These are phyloP conservation scores for Mesitornis unicolor DNA, from an alignment of 2,113 vertebrate species.

Conservation along the genomic window DNA sequence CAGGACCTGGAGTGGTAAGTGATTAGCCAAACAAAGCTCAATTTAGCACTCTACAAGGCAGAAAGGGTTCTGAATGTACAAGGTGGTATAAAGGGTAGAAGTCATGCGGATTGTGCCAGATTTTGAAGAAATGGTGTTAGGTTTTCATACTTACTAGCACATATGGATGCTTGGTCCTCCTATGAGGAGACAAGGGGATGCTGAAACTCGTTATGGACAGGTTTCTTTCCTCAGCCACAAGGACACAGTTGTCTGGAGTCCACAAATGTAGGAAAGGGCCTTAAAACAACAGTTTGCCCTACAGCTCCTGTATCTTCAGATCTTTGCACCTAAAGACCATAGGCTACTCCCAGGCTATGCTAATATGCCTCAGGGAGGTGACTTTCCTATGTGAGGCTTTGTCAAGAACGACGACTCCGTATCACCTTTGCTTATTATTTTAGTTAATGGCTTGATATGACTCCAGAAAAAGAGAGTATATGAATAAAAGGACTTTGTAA, in stretches of 20 bases:
- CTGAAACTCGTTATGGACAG: background rate
- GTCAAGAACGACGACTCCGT: background rate
- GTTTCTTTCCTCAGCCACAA: background rate
- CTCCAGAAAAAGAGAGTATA: background rate
- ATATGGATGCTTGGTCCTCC: background rate
- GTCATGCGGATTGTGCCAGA: background rate
- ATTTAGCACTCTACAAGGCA: background rate
- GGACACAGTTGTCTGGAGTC: background rate
- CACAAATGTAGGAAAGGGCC: background rate
- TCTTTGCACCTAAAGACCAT: background rate
- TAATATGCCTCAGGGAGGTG: background rate
- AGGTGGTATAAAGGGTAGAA: background rate
- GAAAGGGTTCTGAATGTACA: background rate
- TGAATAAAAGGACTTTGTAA: background rate
- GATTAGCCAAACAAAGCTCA: background rate
- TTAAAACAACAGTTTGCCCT: background rate
- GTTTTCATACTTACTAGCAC: background rate
- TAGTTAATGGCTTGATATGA: background rate
- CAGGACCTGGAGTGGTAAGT: background rate
- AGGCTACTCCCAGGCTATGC: fast-evolving
- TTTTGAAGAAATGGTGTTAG: background rate
- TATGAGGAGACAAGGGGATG: background rate
- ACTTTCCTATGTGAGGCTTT: background rate
- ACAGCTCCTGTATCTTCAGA: background rate
- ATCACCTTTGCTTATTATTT: background rate